These are phyloP conservation scores for Melospiza georgiana DNA, from an alignment of 2,113 vertebrate species.

Conservation along the genomic window DNA sequence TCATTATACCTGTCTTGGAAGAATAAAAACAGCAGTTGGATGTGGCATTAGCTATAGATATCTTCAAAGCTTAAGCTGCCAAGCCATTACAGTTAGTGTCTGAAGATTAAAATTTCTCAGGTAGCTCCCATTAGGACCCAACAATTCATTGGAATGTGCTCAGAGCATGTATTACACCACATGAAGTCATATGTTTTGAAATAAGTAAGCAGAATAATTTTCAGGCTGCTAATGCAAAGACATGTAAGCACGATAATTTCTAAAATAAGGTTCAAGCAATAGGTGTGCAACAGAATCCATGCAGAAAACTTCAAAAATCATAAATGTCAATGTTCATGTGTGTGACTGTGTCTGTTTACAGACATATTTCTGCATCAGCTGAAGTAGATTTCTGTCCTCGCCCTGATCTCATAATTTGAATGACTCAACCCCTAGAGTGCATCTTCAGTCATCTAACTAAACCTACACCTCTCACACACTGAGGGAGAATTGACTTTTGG, in stretches of 20 bases:
- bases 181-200: not conserved
- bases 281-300: not conserved
- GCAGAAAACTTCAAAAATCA: not conserved
- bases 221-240: not conserved
- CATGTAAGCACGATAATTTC: not conserved
- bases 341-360: not conserved
- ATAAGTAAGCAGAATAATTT: not conserved
- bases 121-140: not conserved
- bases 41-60: not conserved
- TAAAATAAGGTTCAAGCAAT: not conserved
- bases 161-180: not conserved
- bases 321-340: not conserved
- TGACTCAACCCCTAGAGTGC: not conserved
- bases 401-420: not conserved
- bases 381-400: not conserved
- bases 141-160: not conserved
- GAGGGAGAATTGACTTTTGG: not conserved
- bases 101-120: not conserved
- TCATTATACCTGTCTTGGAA: not conserved
- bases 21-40: not conserved
- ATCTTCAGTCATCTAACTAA: not conserved
- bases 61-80: not conserved
- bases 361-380: not conserved
- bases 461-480: not conserved
- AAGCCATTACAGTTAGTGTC: not conserved